A percentile compares a stretch with the other conserved stretches of the same genome.
Conservation (phyloP, 2,888 invertebrate species). For the Saturnia japonica region DNA sequence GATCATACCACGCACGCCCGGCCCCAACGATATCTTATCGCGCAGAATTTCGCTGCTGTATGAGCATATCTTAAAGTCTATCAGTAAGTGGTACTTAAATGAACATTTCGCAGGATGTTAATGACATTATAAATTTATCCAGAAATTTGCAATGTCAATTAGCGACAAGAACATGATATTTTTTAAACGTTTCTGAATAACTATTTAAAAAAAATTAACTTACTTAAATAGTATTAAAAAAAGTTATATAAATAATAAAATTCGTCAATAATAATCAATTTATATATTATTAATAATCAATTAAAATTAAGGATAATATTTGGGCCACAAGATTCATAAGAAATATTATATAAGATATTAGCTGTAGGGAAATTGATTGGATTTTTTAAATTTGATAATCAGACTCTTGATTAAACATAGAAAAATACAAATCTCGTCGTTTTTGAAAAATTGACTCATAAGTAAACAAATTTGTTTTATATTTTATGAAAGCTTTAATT, state of each 20-base stretch:
- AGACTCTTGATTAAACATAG: background rate
- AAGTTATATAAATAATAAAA: background rate
- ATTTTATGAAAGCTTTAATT: background rate
- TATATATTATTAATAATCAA: no score
- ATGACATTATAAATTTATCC: background rate
- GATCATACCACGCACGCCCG: background rate
- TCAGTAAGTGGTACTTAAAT: constrained; percentile 14
- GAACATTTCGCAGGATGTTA: background rate
- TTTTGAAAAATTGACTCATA: background rate
- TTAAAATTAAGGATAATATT: no score
- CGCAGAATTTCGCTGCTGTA: background rate
- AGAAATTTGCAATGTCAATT: background rate
- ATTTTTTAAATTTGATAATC: background rate
- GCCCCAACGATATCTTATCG: background rate
- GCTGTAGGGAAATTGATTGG: no score
- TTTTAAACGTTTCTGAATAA: background rate
- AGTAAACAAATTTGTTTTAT: background rate
- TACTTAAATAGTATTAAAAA: background rate
- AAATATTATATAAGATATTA: no score
- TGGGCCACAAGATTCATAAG: no score
- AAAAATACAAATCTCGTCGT: background rate
- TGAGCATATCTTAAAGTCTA: constrained; percentile 1
- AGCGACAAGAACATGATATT: background rate
- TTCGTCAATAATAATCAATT: background rate
- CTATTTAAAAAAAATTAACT: background rate